Percentiles rank a stretch among this genome's conserved stretches.
These are phyloP conservation scores for Nasonia oneida DNA, from an alignment of 2,888 invertebrate genomes.

Conservation along the genomic window DNA sequence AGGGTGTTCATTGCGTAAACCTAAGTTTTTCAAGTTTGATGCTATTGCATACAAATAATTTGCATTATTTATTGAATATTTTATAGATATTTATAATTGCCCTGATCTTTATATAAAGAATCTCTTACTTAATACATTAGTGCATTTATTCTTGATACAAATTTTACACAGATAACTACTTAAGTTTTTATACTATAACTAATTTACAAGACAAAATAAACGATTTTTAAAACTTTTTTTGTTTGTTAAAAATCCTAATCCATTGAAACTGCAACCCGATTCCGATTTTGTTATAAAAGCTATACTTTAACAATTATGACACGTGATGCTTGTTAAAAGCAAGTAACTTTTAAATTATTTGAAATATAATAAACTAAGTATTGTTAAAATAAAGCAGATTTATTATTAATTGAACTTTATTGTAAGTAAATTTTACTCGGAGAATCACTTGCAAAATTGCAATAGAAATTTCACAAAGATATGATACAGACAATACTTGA, in stretches of 20 bases:
- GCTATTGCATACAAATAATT: neutral
- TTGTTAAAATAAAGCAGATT: neutral
- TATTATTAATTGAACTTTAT: neutral
- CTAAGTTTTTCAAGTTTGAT: neutral
- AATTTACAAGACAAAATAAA: constrained; percentile 67
- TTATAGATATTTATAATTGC: constrained; percentile 21
- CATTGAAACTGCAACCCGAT: neutral
- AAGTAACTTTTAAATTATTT: neutral
- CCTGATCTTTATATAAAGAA: neutral
- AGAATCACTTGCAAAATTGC: too few species aligned
- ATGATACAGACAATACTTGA: too few species aligned
- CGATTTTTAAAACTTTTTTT: neutral
- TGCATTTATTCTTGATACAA: constrained; percentile 4
- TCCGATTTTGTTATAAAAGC: neutral
- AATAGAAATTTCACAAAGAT: too few species aligned
- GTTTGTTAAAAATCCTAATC: neutral
- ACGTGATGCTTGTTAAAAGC: neutral
- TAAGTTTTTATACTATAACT: constrained; percentile 12
- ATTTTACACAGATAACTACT: neutral
- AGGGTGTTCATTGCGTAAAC: constrained; percentile 21
- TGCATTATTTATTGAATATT: constrained; percentile 4
- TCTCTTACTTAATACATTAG: neutral
- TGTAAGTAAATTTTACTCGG: too few species aligned
- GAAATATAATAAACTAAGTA: neutral
- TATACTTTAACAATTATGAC: neutral